Evolutionary conservation across 2,113 vertebrate species (phyloP).

Genomic region (Otolemur garnettii): DNA sequence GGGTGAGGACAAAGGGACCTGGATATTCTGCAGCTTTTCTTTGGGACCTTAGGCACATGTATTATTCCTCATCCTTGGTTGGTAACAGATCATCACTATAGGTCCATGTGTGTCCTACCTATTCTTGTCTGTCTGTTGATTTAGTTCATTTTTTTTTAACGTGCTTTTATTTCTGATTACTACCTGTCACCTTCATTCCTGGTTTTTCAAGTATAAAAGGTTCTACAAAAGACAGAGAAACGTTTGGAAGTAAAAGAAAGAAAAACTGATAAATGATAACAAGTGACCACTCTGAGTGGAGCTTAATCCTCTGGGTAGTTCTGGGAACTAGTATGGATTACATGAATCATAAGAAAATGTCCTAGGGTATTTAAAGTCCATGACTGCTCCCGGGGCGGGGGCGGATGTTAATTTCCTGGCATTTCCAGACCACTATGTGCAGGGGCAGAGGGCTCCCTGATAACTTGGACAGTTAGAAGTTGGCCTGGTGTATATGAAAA

Average conservation of each 20-base stretch:
- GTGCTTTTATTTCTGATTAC: slow-evolving; percentile 1
- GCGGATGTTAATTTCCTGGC: neutral
- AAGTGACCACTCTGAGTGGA: neutral
- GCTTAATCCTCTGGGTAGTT: neutral
- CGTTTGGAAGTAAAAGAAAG: neutral
- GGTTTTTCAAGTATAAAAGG: neutral
- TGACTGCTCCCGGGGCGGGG: neutral
- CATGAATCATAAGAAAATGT: neutral
- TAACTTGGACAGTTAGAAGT: neutral
- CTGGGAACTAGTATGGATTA: neutral
- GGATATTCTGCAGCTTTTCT: neutral
- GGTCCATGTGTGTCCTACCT: neutral
- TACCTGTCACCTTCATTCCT: neutral
- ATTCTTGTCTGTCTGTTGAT: neutral
- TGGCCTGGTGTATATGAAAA: neutral
- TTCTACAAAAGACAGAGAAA: neutral
- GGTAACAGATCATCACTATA: neutral
- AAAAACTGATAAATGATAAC: neutral
- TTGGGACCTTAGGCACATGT: neutral
- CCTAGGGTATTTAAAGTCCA: neutral
- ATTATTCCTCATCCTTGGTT: neutral
- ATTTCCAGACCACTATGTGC: neutral
- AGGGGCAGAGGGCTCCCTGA: neutral
- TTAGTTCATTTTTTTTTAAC: neutral
- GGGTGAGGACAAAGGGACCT: neutral